Conservation (phyloP, 2,113 vertebrate species). For the Vireo altiloquus region DNA sequence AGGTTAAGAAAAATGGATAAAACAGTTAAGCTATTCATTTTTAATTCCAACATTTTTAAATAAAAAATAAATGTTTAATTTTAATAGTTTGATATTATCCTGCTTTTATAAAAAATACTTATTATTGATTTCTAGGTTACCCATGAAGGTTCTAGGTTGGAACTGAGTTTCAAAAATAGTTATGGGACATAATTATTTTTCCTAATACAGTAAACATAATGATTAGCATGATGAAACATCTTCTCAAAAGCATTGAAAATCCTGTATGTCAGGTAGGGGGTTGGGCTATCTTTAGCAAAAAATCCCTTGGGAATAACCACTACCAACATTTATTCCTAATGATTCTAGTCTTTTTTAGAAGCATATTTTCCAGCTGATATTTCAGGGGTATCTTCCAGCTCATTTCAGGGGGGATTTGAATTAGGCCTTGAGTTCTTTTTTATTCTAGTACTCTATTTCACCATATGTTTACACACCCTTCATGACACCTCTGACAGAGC, state of each 20-base stretch:
- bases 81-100: neutral
- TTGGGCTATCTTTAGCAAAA: neutral
- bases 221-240: neutral
- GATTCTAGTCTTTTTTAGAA: neutral
- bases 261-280: neutral
- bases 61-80: neutral
- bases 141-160: neutral
- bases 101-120: neutral
- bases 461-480: neutral
- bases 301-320: neutral
- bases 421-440: neutral
- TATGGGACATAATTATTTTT: neutral
- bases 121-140: neutral
- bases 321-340: neutral
- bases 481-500: neutral
- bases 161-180: neutral
- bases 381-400: neutral
- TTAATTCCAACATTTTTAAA: neutral
- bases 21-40: neutral
- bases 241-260: neutral
- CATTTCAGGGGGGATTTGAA: neutral
- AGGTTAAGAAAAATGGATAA: neutral
- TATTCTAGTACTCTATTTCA: neutral
- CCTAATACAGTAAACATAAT: neutral
- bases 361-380: neutral